phyloP scores from a whole-genome alignment of 2,113 vertebrate species.

The Candoia aspera region DNA sequence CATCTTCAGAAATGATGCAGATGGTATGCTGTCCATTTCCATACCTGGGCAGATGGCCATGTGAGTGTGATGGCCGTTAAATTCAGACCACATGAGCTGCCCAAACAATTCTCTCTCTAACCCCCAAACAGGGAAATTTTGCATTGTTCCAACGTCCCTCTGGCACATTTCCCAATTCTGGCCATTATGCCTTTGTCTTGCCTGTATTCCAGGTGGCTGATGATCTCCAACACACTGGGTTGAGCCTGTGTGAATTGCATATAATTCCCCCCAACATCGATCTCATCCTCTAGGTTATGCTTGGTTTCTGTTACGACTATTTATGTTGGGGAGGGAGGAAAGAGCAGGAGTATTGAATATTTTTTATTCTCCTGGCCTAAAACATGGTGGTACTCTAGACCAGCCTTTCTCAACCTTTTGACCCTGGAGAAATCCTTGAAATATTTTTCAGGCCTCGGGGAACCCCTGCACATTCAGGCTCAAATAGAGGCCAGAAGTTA shows the following conservation, averaged over 20 bases:
- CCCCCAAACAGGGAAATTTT: background rate
- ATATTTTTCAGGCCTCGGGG: too few species aligned
- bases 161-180: background rate
- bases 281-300: background rate
- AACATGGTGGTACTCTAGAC: too few species aligned
- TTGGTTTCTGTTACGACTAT: background rate
- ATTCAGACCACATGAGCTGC: background rate
- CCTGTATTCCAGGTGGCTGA: background rate
- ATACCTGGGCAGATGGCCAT: conserved; percentile 26
- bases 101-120: background rate
- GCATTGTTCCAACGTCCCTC: background rate
- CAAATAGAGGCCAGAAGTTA: too few species aligned
- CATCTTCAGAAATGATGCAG: background rate
- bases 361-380: background rate
- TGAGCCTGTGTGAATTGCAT: background rate
- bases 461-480: too few species aligned
- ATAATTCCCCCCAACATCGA: background rate
- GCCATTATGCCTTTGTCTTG: background rate
- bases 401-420: too few species aligned
- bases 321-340: background rate
- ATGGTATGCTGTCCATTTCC: conserved; percentile 37
- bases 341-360: background rate
- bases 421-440: too few species aligned
- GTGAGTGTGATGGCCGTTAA: conserved; percentile 13
- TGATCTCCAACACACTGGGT: background rate